phyloP scores from a whole-genome alignment of 2,113 vertebrate species.

The Cisticola juncidis region DNA sequence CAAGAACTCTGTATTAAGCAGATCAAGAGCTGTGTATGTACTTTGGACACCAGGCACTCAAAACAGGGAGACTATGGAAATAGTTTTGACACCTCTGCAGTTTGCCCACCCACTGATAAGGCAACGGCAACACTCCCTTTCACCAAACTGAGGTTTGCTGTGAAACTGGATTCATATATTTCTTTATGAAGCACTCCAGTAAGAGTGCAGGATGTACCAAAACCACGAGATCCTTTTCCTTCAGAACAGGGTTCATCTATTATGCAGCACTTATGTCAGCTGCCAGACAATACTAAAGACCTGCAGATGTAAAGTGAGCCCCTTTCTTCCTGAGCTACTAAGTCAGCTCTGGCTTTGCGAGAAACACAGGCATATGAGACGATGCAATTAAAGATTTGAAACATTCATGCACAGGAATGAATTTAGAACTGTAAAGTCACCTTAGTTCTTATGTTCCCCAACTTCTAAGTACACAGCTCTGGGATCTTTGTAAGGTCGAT shows the following conservation, averaged over 20 bases:
- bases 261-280: neutral
- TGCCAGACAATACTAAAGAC: neutral
- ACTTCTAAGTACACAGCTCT: neutral
- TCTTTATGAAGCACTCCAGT: neutral
- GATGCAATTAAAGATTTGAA: neutral
- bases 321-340: neutral
- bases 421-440: neutral
- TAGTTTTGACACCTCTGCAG: neutral
- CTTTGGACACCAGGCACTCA: neutral
- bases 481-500: neutral
- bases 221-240: neutral
- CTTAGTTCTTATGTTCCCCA: neutral
- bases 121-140: neutral
- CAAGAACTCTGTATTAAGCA: neutral
- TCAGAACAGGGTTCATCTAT: neutral
- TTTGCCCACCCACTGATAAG: neutral
- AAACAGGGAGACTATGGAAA: neutral
- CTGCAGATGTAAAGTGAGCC: neutral
- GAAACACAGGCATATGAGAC: neutral
- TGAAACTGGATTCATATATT: neutral
- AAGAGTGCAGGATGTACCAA: neutral
- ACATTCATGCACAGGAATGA: constrained; percentile 2
- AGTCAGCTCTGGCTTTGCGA: neutral
- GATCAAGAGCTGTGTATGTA: neutral
- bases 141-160: neutral